Evolutionary conservation across 2,797 vertebrate genomes (phyloP).

Genomic region (Lepus townsendii): DNA sequence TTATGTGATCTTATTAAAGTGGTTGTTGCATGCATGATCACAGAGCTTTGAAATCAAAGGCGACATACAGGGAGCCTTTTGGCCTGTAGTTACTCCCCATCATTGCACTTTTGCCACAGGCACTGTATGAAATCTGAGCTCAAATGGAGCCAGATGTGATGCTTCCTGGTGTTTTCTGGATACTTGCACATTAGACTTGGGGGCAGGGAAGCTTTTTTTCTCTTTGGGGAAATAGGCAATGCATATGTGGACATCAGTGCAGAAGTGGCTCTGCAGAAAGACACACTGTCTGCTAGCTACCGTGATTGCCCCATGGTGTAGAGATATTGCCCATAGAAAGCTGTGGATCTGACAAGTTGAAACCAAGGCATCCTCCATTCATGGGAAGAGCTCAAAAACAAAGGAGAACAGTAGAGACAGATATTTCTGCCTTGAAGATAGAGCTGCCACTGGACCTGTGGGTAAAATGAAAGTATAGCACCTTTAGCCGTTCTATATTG

Average conservation of each 20-base stretch:
- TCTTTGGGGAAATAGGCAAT: constrained; percentile 21
- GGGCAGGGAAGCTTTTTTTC: neutral
- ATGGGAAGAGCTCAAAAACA: constrained; percentile 16
- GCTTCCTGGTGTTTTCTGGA: constrained; percentile 51
- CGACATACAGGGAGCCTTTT: neutral
- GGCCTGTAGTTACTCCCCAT: neutral
- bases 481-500: neutral
- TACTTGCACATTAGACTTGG: neutral
- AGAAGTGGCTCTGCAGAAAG: neutral
- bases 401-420: constrained; percentile 30
- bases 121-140: constrained; percentile 29
- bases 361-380: neutral
- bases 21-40: constrained; percentile 17
- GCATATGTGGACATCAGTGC: neutral
- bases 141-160: neutral
- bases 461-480: neutral
- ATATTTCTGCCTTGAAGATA: constrained; percentile 32
- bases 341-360: neutral
- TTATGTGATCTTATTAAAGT: constrained; percentile 58
- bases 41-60: constrained; percentile 54
- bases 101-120: constrained; percentile 28
- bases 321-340: neutral
- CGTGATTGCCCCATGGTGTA: neutral
- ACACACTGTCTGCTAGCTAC: neutral
- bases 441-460: neutral